These are phyloP conservation scores for Tolmerus cingulatus DNA, from an alignment of 2,888 invertebrate genomes.

Conservation along the genomic window DNA sequence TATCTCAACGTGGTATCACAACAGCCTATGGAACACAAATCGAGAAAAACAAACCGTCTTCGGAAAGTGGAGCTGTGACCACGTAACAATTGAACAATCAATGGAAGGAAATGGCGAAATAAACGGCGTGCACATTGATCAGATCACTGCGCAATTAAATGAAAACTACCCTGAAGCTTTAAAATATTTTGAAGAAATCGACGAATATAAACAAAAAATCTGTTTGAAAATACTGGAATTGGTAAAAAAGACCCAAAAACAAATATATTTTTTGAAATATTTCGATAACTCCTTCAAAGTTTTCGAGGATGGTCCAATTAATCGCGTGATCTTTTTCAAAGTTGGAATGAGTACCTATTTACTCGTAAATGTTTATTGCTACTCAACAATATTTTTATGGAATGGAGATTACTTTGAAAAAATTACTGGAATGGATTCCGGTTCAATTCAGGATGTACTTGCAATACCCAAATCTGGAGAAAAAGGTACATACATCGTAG, in stretches of 20 bases:
- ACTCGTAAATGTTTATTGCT: constrained; percentile 61
- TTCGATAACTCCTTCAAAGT: constrained; percentile 61
- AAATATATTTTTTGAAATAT: constrained; percentile 65
- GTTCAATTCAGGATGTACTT: constrained; percentile 64
- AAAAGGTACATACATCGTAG: constrained; percentile 58
- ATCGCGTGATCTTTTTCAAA: constrained; percentile 40
- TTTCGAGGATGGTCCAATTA: constrained; percentile 28
- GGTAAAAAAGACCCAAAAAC: constrained; percentile 56
- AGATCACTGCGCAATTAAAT: not conserved
- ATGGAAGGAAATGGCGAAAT: constrained; percentile 58
- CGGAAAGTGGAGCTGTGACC: constrained; percentile 64
- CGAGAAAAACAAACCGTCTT: constrained; percentile 61
- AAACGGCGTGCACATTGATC: constrained; percentile 56
- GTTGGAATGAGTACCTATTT: constrained; percentile 50
- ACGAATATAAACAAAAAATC: not conserved
- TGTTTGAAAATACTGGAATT: constrained; percentile 54
- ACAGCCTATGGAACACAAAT: constrained; percentile 58
- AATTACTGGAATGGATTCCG: constrained; percentile 61
- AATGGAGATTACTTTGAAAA: constrained; percentile 54
- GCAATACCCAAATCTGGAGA: constrained; percentile 53
- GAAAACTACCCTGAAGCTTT: not conserved
- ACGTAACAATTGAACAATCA: constrained; percentile 60
- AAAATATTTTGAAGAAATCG: not conserved
- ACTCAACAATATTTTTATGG: constrained; percentile 64
- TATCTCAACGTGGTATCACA: constrained; percentile 62